Percentiles rank a stretch among this genome's conserved stretches.
These are phyloP conservation scores for Dorcus parallelipipedus DNA, from an alignment of 2,888 invertebrate species.

Conservation along the genomic window DNA sequence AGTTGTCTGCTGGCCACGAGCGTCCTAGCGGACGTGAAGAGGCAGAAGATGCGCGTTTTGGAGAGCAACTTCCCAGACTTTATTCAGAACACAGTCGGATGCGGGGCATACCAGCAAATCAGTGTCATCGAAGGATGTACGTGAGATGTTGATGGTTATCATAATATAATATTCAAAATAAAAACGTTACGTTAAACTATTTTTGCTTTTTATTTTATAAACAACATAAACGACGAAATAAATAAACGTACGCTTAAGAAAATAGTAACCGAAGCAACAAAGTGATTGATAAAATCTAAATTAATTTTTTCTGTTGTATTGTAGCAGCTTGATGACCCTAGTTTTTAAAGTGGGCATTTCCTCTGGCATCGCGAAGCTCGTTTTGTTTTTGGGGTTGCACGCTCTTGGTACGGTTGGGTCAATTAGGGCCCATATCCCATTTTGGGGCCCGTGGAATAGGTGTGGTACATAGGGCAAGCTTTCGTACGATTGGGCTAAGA, in stretches of 20 bases:
- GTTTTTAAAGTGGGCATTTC: constrained; percentile 13
- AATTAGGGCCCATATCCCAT: constrained; percentile 40
- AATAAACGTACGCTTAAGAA: not conserved
- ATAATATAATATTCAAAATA: constrained; percentile 26
- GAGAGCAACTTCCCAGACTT: constrained; percentile 65
- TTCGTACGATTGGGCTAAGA: constrained; percentile 40
- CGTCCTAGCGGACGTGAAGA: constrained; percentile 56
- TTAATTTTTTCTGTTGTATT: constrained; percentile 16
- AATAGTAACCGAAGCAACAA: too few species aligned
- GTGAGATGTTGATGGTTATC: not conserved
- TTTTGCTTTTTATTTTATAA: not conserved
- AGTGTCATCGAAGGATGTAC: constrained; percentile 23
- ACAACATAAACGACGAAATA: not conserved
- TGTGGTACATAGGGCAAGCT: constrained; percentile 39
- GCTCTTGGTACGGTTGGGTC: constrained; percentile 31
- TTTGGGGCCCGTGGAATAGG: constrained; percentile 37
- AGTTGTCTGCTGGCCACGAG: constrained; percentile 58
- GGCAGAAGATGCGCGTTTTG: constrained; percentile 56
- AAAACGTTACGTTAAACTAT: not conserved
- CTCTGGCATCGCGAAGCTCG: not conserved
- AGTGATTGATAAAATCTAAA: too few species aligned
- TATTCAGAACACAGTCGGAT: constrained; percentile 59
- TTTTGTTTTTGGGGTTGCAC: constrained; percentile 22
- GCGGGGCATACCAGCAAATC: constrained; percentile 56
- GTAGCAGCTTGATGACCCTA: constrained; percentile 29